Conservation (phyloP, 2,113 vertebrate species). For the Tiliqua scincoides region DNA sequence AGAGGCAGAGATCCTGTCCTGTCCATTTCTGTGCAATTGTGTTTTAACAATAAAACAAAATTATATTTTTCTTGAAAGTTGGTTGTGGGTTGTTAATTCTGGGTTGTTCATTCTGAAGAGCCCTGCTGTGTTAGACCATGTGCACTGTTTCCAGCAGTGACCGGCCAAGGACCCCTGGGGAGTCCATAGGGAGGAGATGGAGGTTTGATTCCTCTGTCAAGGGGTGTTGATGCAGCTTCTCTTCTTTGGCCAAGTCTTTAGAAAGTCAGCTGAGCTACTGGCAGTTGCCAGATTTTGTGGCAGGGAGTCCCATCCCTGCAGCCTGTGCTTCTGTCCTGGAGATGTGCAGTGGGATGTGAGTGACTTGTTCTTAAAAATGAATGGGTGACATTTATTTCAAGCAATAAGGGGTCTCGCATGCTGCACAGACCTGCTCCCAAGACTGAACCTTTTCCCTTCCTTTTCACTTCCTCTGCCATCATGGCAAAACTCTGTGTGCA, state of each 20-base stretch:
- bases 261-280: no score
- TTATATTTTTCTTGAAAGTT: conserved; percentile 50
- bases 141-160: no score
- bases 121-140: not conserved
- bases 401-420: no score
- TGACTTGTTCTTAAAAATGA: not conserved
- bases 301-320: not conserved
- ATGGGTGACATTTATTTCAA: no score
- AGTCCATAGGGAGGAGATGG: not conserved
- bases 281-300: not conserved
- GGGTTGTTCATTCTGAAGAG: not conserved
- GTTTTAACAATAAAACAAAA: conserved; percentile 56
- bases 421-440: not conserved
- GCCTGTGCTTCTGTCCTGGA: not conserved
- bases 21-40: accelerated
- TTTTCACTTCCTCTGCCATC: not conserved
- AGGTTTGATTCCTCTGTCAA: no score
- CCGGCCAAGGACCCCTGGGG: not conserved
- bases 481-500: not conserved
- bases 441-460: not conserved
- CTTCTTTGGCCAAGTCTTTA: no score
- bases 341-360: not conserved
- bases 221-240: no score
- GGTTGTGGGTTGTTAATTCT: not conserved
- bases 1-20: accelerated